These are phyloP conservation scores for Phenganax subtilis DNA, from an alignment of 92 coral and sea anemone species.

Conservation along the genomic window DNA sequence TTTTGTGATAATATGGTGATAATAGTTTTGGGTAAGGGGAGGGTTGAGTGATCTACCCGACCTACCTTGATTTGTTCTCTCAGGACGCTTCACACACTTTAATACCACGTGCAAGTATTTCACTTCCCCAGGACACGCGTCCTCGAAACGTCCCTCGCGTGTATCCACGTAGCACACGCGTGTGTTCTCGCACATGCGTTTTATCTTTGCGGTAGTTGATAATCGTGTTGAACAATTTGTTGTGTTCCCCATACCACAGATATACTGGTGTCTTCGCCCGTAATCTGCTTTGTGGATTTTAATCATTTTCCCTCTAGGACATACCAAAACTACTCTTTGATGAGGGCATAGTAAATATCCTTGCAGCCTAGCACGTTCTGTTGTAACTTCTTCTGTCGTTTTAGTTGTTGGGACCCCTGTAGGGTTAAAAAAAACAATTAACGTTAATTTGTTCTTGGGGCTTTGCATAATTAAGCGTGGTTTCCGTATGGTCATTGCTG, in stretches of 20 bases:
- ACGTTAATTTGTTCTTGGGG: not conserved
- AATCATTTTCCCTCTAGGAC: slow-evolving; percentile 3
- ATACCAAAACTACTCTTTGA: slow-evolving; percentile 2
- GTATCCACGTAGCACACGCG: not conserved
- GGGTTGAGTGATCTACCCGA: not conserved
- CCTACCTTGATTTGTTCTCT: not conserved
- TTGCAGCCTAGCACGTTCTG: not conserved
- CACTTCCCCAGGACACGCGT: slow-evolving; percentile 31
- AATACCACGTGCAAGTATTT: slow-evolving; percentile 29
- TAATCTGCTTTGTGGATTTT: slow-evolving; percentile 15
- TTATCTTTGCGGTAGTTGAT: slow-evolving; percentile 18
- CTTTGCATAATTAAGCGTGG: not conserved
- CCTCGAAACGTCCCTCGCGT: not conserved
- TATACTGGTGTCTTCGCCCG: slow-evolving; percentile 14
- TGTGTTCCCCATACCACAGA: slow-evolving; percentile 23
- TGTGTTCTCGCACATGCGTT: not conserved
- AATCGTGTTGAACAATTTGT: not conserved
- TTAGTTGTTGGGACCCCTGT: not conserved
- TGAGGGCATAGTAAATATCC: slow-evolving; percentile 18
- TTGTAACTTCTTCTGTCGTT: not conserved
- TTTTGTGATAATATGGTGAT: not conserved
- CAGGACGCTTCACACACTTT: slow-evolving; percentile 14
- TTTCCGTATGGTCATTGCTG: too few species aligned
- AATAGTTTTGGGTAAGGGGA: not conserved
- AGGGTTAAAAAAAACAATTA: not conserved